A percentile compares a stretch with the other conserved stretches of the same genome.
Conservation (phyloP, 2,113 vertebrate species). For the Tetrax tetrax region DNA sequence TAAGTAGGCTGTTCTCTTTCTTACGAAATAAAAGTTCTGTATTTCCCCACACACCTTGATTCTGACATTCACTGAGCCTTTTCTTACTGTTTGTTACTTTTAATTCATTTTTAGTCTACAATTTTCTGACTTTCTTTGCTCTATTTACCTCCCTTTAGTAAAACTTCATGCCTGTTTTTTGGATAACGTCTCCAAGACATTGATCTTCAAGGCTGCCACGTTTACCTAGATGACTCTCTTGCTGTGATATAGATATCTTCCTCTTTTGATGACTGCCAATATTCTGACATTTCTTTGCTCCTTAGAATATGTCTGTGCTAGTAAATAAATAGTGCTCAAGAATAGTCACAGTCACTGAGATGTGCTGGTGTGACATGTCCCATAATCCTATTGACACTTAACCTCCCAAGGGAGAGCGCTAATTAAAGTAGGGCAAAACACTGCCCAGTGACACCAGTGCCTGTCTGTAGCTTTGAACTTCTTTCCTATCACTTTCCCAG, state of each 20-base stretch:
- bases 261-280: neutral
- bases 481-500: neutral
- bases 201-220: neutral
- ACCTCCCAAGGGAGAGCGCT: neutral
- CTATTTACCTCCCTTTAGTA: neutral
- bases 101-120: neutral
- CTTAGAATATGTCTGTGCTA: neutral
- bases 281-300: neutral
- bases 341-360: neutral
- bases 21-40: neutral
- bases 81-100: neutral
- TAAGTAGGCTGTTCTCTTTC: neutral
- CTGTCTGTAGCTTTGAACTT: neutral
- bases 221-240: neutral
- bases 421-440: neutral
- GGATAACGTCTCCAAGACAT: neutral
- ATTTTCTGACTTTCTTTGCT: neutral
- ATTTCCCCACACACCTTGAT: neutral
- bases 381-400: neutral
- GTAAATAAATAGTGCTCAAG: neutral
- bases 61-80: neutral
- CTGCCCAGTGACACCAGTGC: fast-evolving
- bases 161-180: neutral
- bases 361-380: neutral
- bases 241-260: neutral